Base-by-base conservation (phyloP, 2,113 vertebrate species). In the Copsychus sechellarum region DNA sequence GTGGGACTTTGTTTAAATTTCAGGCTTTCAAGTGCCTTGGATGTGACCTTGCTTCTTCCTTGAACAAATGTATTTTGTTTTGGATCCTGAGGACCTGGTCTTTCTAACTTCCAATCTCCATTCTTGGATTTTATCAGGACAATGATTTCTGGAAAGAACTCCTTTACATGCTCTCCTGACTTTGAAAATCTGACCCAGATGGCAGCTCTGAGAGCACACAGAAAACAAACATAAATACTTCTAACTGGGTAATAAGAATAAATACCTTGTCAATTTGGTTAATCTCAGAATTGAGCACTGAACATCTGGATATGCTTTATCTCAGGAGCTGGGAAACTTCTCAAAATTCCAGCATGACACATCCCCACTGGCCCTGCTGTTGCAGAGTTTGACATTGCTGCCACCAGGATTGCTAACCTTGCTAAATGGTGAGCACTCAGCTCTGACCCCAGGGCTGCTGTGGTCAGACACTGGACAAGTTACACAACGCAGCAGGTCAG, bases 261-360 rank as follows among this genome's bases (percentile, higher is more conserved):
- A 95, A 90, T 91, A 66, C 9, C 74, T 70, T 74, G 71, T 90
- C 87, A 66, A 12, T 73, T 58, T 94, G 84, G 65, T 85, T 85
- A 86, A 85, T 91, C 54, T 86, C 81, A 40, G 78, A 58, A 79
- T 60, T 54, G 69, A 93, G 65, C 81, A 43, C 80, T 64, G 81
- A 88, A 79, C 93, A 95, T 76, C 87, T 95, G 94, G 74, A 62
- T 88, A n/a, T 47, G 56, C 38, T 95, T 93, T 62, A 60, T 95
- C 82, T 93, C 85, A 66, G 71, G 74, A 91, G 58, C 78, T 73
- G 71, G 29, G 50, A 70, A 96, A 65, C 62, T 25, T 62, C 85
- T 93, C 79, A 58, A 21, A 87, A 80, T 54, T 24, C 62, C 64
- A 31, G 25, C 23, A 4, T 0, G 1, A 31, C 73, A 48, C 53